Evolutionary conservation across 2,113 vertebrate genomes (phyloP).

Genomic region (Macroglossus sobrinus): DNA sequence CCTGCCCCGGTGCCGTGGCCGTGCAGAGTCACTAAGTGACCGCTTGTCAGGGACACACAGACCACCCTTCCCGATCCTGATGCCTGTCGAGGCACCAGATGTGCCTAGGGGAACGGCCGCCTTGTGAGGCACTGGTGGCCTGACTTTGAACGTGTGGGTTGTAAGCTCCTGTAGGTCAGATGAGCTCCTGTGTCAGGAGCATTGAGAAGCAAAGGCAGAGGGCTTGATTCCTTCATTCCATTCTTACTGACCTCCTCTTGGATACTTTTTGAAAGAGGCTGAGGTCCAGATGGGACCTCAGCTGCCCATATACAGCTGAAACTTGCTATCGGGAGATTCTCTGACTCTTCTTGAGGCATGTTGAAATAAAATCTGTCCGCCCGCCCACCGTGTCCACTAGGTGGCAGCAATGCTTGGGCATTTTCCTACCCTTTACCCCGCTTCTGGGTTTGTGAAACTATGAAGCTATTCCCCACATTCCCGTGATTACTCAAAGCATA

Average conservation of each 20-base stretch:
- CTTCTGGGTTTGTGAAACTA: neutral
- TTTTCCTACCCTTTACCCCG: neutral
- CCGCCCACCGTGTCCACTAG: neutral
- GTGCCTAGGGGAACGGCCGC: accelerated
- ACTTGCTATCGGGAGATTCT: neutral
- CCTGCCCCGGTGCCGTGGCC: neutral
- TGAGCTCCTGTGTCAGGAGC: neutral
- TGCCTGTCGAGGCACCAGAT: accelerated
- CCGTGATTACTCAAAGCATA: neutral
- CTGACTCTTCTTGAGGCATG: neutral
- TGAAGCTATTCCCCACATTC: neutral
- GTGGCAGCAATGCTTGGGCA: neutral
- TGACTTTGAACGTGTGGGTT: neutral
- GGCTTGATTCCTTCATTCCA: neutral
- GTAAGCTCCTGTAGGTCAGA: neutral
- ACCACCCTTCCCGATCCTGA: neutral
- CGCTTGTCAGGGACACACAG: accelerated
- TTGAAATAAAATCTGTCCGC: neutral
- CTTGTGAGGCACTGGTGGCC: neutral
- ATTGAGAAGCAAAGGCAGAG: neutral
- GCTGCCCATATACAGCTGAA: neutral
- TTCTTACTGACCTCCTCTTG: neutral
- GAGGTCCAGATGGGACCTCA: neutral
- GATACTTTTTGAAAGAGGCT: neutral
- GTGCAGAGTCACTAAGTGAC: neutral